phyloP scores from a whole-genome alignment of 2,797 vertebrate genomes.

The Takifugu ocellatus region DNA sequence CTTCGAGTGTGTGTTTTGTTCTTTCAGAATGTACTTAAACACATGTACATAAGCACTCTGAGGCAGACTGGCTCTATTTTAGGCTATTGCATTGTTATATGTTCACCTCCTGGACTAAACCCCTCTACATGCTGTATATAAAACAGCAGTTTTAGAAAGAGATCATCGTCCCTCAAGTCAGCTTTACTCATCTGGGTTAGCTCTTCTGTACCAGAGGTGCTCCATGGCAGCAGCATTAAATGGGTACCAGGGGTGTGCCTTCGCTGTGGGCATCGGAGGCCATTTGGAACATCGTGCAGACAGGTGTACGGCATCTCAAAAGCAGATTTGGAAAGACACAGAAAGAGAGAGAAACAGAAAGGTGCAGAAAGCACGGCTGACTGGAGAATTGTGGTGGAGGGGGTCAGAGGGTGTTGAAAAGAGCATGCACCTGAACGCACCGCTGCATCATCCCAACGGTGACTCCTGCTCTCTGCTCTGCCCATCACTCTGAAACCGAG shows the following conservation, averaged over 20 bases:
- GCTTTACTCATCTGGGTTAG: slow-evolving; percentile 19
- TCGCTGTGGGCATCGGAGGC: slow-evolving; percentile 37
- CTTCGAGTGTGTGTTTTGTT: slow-evolving; percentile 58
- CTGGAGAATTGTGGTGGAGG: slow-evolving; percentile 44
- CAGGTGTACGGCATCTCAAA: slow-evolving; percentile 42
- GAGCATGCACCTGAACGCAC: slow-evolving; percentile 71
- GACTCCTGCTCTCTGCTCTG: slow-evolving; percentile 31
- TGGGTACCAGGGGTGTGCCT: slow-evolving; percentile 31
- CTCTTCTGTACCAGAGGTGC: slow-evolving; percentile 32
- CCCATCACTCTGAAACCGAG: slow-evolving; percentile 46
- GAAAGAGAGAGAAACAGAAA: slow-evolving; percentile 21
- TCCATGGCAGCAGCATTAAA: slow-evolving; percentile 37
- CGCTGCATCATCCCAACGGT: slow-evolving; percentile 60
- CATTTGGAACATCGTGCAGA: slow-evolving; percentile 33
- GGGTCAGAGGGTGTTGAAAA: slow-evolving; percentile 66
- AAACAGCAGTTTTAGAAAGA: slow-evolving; percentile 6
- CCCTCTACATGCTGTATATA: slow-evolving; percentile 23
- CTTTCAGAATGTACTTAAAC: slow-evolving; percentile 37
- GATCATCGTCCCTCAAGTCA: neutral
- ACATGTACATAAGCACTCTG: slow-evolving; percentile 3
- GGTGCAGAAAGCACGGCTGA: slow-evolving; percentile 28
- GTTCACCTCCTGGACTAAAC: slow-evolving; percentile 46
- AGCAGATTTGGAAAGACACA: slow-evolving; percentile 21
- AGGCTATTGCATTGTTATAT: slow-evolving; percentile 34
- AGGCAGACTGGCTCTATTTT: slow-evolving; percentile 23